Base-by-base conservation (phyloP, 1,140 invertebrate species). In the Drosophila equinoxialis region DNA sequence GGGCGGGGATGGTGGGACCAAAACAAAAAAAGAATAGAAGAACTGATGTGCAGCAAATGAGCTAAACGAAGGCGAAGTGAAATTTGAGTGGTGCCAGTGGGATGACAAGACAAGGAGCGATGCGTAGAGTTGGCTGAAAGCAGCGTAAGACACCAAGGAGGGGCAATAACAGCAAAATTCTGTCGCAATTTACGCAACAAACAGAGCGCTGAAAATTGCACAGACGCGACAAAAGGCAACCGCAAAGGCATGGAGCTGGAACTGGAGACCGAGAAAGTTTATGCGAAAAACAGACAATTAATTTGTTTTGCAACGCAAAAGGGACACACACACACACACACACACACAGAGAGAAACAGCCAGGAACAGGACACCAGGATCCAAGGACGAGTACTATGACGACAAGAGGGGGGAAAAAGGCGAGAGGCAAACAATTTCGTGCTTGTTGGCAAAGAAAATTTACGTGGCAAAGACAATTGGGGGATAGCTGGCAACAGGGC, bases 391-490 rank as follows among this genome's bases (percentile, higher is more conserved):
- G 41, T 63, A 48, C 30, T 39, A 58, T 30, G 45, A 14, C 35
- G 39, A 51, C 11, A 64, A 64, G 62, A 33, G 42, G 23, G 54
- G 51, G 23, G 33, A 14, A 26, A 42, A 41, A n/a, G 23, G 33
- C 39, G 33, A 55, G 58, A 62, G 69, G 59, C 83, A 77, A 89
- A 80, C 84, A 80, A 89, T 89, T 89, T 87, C 74, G 84, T 84
- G 84, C 84, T 87, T 78, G 84, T 87, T 87, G 84, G 84, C 80
- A 80, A 83, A 84, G 84, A 80, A 87, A 89, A 87, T 87, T 87
- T 87, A 87, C 84, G 84, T 89, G 84, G 45, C 73, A 78, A 87
- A 87, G 84, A 86, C 76, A 87, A 83, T 77, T 77, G 75, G 84
- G 54, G 45, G 23, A 62, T 41, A 74, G 76, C 64, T 68, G 75